Evolutionary conservation across 2,888 invertebrate species (phyloP).

Genomic region (Noctua fimbriata): DNA sequence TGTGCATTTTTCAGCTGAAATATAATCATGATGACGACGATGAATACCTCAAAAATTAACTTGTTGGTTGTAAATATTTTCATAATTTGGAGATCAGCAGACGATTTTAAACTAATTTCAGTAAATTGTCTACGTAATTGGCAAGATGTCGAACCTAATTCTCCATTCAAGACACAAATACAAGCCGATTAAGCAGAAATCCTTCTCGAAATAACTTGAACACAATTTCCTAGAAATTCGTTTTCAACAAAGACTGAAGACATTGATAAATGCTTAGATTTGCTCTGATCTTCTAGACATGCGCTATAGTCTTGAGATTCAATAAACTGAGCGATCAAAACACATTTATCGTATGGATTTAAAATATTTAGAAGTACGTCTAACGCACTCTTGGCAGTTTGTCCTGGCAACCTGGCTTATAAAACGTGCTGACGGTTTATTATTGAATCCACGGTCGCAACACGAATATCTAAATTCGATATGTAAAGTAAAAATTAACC

Average conservation of each 20-base stretch:
- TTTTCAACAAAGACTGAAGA: constrained; percentile 23
- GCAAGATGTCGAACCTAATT: background rate
- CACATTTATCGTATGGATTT: background rate
- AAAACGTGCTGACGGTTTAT: background rate
- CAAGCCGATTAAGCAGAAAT: constrained; percentile 14
- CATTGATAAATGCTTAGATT: constrained; percentile 43
- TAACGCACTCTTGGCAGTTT: background rate
- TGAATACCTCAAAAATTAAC: background rate
- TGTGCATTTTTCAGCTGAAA: background rate
- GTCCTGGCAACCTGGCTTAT: background rate
- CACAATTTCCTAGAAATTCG: constrained; percentile 21
- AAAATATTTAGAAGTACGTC: background rate
- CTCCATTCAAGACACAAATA: background rate
- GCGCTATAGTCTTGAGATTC: constrained; percentile 5
- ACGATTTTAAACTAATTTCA: background rate
- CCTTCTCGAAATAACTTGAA: constrained; percentile 6
- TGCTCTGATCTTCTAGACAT: constrained; percentile 30
- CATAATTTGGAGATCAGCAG: background rate
- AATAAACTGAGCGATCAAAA: background rate
- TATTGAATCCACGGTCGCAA: background rate
- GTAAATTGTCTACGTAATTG: background rate
- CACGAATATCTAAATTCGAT: background rate
- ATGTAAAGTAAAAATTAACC: too few species aligned
- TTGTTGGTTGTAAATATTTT: background rate
- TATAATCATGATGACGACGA: background rate